Base-by-base conservation (phyloP, 2,797 vertebrate genomes). In the Chelonia mydas region DNA sequence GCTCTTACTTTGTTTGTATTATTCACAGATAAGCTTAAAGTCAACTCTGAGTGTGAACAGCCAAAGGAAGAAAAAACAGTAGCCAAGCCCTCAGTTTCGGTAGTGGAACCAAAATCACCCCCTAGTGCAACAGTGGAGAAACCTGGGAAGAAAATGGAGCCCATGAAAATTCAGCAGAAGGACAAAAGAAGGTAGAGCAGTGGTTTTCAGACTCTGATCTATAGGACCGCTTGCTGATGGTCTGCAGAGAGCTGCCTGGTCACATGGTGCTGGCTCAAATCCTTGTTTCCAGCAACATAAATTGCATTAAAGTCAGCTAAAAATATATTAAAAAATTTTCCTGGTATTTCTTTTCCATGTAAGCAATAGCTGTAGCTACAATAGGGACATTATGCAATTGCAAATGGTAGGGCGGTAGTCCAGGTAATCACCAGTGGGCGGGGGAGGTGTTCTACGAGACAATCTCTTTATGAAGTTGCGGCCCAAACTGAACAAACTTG, bases 61-160 rank as follows among this genome's bases (percentile, higher is more conserved):
- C 98, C 97, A 45, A 98, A 99, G 93, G 99, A 99, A 94, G 98
- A 98, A 94, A 98, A 99, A 91, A 96, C 96, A 53, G 95, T 51
- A 28, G 97, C 91, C 13, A 95, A 97, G 84, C 95, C 92, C 27
- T 91, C 96, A 1, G 89, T 95, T 53, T 86, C 97, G 68, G 93
- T 85, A 90, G 54, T 83, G 86, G 97, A 98, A 93, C 84, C 97
- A 86, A 97, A 97, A 59, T 90, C 96, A 45, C 91, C 96, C 94
- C 83, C 94, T 57, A 78, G 31, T 10, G 3, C 65, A 11, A 92
- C 13, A 15, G 95, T 19, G 81, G 97, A 98, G 94, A 98, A 97
- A 93, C 61, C 97, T 79, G 96, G 90, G 93, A 98, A 96, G 96
- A 98, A 97, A 95, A 54, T 83, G 21, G 98, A 98, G 79, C n/a